Conservation (phyloP, 2,797 vertebrate genomes). For the Distichodus sexfasciatus region DNA sequence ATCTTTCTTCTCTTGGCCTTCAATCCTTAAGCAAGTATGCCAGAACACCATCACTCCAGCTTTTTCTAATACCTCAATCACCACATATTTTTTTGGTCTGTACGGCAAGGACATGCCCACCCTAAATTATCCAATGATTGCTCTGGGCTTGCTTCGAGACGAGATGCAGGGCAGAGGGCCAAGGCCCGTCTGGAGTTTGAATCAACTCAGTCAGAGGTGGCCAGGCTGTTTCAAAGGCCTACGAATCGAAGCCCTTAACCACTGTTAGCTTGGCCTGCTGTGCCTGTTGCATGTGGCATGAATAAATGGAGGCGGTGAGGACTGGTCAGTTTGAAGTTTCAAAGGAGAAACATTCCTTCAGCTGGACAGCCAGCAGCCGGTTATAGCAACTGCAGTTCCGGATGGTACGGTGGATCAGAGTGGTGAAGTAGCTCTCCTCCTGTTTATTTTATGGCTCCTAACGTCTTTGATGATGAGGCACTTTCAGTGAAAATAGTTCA, state of each 20-base stretch:
- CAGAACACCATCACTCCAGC: constrained; percentile 10
- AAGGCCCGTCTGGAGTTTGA: constrained; percentile 56
- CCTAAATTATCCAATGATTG: constrained; percentile 49
- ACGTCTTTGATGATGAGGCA: constrained; percentile 38
- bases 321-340: constrained; percentile 72
- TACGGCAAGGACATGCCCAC: constrained; percentile 30
- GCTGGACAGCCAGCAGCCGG: constrained; percentile 72
- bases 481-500: constrained; percentile 27
- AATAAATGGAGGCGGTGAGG: constrained; percentile 69
- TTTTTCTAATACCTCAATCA: constrained; percentile 45
- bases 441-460: constrained; percentile 50
- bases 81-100: constrained; percentile 45
- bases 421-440: constrained; percentile 52
- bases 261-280: constrained; percentile 70
- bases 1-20: constrained; percentile 29
- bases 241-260: constrained; percentile 58
- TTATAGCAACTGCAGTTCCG: constrained; percentile 69
- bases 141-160: constrained; percentile 48
- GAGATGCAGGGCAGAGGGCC: constrained; percentile 43
- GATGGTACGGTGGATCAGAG: constrained; percentile 62
- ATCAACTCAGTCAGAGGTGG: constrained; percentile 54
- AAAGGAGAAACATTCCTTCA: constrained; percentile 75
- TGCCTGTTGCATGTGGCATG: constrained; percentile 71
- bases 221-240: constrained; percentile 69
- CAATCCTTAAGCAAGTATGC: constrained; percentile 12